Evolutionary conservation across 2,888 invertebrate species (phyloP).

Genomic region (Temnothorax unifasciatus): DNA sequence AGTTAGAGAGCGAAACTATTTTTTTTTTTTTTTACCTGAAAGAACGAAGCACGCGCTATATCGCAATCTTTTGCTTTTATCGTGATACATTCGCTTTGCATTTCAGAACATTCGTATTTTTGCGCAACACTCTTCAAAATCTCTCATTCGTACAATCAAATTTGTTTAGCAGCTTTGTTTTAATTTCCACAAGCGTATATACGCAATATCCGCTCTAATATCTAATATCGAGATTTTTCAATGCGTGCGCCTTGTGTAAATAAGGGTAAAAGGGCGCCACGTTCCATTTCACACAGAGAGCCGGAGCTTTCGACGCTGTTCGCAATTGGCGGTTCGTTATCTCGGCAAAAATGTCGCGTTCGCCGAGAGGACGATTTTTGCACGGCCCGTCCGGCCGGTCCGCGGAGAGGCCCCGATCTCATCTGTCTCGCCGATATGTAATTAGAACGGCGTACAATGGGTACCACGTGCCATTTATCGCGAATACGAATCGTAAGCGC

Average conservation of each 20-base stretch:
- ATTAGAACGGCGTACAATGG: constrained; percentile 41
- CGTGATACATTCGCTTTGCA: not conserved
- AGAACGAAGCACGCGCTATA: not conserved
- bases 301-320: not conserved
- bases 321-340: constrained; percentile 27
- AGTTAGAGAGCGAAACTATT: not conserved
- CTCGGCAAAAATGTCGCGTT: constrained; percentile 31
- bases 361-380: constrained; percentile 1
- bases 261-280: constrained; percentile 7
- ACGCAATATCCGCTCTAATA: not conserved
- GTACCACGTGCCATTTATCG: constrained; percentile 43
- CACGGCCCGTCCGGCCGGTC: not conserved
- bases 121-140: not conserved
- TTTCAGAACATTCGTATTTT: not conserved
- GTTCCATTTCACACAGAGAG: not conserved
- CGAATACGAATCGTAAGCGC: constrained; percentile 22
- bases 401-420: constrained; percentile 17
- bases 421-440: constrained; percentile 42
- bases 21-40: not conserved
- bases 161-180: not conserved
- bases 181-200: not conserved
- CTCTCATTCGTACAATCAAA: not conserved
- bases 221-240: not conserved
- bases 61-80: not conserved
- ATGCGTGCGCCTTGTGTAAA: not conserved